A percentile compares a stretch with the other conserved stretches of the same genome.
phyloP scores from a whole-genome alignment of 1,140 invertebrate species.

The Ceratina calcarata region DNA sequence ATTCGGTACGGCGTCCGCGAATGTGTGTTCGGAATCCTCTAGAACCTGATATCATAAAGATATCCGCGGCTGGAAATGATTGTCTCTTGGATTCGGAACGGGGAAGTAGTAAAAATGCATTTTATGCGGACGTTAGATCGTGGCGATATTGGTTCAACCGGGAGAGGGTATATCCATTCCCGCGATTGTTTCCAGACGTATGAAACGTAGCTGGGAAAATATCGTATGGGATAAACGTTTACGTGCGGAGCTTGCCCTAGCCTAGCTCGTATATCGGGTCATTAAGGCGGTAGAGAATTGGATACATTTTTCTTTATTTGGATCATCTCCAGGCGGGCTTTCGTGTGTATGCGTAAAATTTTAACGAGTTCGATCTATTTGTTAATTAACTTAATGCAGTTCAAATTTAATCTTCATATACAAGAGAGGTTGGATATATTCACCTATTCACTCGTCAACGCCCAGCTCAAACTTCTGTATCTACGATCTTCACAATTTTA shows the following conservation, averaged over 20 bases:
- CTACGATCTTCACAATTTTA: no score
- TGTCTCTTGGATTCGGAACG: background rate
- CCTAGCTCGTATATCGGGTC: background rate
- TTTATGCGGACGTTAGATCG: constrained; percentile 5
- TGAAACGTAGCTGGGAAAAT: background rate
- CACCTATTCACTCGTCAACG: no score
- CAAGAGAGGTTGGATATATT: no score
- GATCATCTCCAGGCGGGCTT: background rate
- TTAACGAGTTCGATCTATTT: background rate
- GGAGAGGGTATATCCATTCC: constrained; percentile 4
- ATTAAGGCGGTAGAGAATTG: background rate
- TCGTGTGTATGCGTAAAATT: background rate
- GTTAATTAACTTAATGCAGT: no score
- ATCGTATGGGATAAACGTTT: constrained; percentile 1
- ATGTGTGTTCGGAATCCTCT: background rate
- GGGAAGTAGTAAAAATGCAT: constrained; percentile 10
- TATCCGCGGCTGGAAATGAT: constrained; percentile 12
- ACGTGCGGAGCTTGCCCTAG: background rate
- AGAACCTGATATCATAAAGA: background rate
- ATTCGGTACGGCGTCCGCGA: background rate
- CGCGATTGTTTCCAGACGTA: constrained; percentile 9
- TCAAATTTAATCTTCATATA: no score
- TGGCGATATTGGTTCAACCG: constrained; percentile 9
- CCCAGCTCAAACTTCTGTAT: no score
- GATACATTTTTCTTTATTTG: background rate